These are phyloP conservation scores for Apotomis capreana DNA, from an alignment of 2,888 invertebrate species.

Conservation along the genomic window DNA sequence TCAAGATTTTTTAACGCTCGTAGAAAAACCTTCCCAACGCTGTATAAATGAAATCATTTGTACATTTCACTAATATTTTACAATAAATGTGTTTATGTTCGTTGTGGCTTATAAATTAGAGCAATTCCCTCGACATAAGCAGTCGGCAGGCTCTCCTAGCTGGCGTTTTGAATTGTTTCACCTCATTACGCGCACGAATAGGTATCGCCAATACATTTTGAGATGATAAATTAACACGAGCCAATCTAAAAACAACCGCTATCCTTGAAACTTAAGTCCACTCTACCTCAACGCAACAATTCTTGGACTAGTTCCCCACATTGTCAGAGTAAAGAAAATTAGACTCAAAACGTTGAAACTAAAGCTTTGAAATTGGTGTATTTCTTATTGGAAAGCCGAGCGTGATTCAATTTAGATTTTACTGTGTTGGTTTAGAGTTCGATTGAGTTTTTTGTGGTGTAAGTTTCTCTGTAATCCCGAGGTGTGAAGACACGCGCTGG, in stretches of 20 bases:
- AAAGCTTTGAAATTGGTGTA: constrained; percentile 72
- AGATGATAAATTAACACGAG: constrained; percentile 21
- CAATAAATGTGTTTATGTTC: constrained; percentile 6
- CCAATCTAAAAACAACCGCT: constrained; percentile 46
- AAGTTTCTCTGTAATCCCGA: constrained; percentile 50
- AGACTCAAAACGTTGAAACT: constrained; percentile 68
- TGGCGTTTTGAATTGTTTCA: constrained; percentile 74
- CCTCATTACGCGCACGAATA: constrained; percentile 76
- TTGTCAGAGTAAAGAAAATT: constrained; percentile 67
- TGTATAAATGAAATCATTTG: neutral
- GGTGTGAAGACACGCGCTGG: constrained; percentile 71
- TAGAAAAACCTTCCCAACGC: neutral
- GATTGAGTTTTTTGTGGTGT: constrained; percentile 43
- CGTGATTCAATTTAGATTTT: constrained; percentile 48
- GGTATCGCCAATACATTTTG: constrained; percentile 53
- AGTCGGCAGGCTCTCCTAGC: constrained; percentile 55
- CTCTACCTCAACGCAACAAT: constrained; percentile 41
- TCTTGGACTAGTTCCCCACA: constrained; percentile 1
- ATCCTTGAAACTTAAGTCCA: constrained; percentile 40
- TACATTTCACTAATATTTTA: constrained; percentile 2
- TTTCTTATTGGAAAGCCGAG: constrained; percentile 54
- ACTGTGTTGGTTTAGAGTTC: constrained; percentile 42
- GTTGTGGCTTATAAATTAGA: constrained; percentile 32
- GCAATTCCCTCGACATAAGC: constrained; percentile 55
- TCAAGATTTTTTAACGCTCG: neutral